Evolutionary conservation across 2,888 invertebrate genomes (phyloP).

Genomic region (Patella caerulea): DNA sequence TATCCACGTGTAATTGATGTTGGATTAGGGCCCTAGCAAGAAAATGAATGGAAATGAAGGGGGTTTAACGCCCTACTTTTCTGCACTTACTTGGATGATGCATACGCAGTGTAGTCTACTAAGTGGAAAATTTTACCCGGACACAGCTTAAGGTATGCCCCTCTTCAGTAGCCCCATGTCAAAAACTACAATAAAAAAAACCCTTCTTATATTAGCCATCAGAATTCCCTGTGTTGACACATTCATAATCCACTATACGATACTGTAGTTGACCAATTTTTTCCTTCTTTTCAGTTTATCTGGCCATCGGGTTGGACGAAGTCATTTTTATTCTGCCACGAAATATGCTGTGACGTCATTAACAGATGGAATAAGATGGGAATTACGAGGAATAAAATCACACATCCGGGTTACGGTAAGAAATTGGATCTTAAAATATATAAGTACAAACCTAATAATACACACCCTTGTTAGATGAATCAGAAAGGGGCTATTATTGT

Average conservation of each 20-base stretch:
- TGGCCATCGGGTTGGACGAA: conserved; percentile 53
- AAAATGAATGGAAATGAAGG: background rate
- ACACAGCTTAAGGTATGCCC: too few species aligned
- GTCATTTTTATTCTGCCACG: conserved; percentile 34
- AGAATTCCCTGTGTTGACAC: too few species aligned
- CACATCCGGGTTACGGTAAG: conserved; percentile 31
- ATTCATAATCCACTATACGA: too few species aligned
- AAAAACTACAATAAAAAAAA: too few species aligned
- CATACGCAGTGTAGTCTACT: background rate
- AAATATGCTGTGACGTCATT: conserved; percentile 32
- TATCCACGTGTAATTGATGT: too few species aligned
- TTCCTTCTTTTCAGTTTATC: conserved; percentile 44
- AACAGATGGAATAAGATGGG: conserved; percentile 32
- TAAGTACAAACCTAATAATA: background rate
- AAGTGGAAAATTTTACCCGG: too few species aligned
- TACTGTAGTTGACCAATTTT: too few species aligned
- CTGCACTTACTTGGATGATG: background rate
- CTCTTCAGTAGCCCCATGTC: too few species aligned
- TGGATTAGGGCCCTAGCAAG: background rate
- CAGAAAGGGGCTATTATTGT: too few species aligned
- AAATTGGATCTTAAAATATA: background rate
- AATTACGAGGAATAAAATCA: conserved; percentile 29
- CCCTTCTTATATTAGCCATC: too few species aligned
- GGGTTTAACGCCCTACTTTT: background rate
- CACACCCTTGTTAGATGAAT: too few species aligned